Conservation (phyloP, 2,797 vertebrate genomes). For the Phrynocephalus guinanensis region DNA sequence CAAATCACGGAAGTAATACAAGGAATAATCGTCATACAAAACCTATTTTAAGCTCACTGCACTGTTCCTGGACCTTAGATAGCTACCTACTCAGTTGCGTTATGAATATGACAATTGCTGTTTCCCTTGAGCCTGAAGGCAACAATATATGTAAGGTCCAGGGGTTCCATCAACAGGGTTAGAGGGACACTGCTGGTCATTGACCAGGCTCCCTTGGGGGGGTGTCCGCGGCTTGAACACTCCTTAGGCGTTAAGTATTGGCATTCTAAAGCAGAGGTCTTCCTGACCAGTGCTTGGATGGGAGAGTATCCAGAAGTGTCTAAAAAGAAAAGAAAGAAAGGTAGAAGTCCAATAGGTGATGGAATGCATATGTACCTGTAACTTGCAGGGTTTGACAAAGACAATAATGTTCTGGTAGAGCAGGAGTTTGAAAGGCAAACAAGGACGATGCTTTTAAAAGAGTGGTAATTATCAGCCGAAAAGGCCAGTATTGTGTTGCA, state of each 20-base stretch:
- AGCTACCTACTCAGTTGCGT: neutral
- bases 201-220: neutral
- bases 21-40: neutral
- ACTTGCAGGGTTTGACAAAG: neutral
- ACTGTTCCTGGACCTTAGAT: neutral
- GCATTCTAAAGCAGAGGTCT: neutral
- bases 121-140: neutral
- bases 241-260: neutral
- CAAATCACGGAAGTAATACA: neutral
- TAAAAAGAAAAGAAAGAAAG: neutral
- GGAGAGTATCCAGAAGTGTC: neutral
- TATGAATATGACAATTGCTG: constrained; percentile 2
- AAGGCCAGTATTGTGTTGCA: neutral
- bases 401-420: neutral
- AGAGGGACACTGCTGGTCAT: neutral
- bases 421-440: neutral
- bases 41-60: neutral
- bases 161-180: neutral
- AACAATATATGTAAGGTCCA: neutral
- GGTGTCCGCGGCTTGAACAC: neutral
- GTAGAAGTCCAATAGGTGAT: neutral
- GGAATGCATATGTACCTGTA: neutral
- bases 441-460: neutral
- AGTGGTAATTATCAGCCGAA: neutral
- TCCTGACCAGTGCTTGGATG: neutral